A percentile compares a stretch with the other conserved stretches of the same genome.
Evolutionary conservation across 2,888 invertebrate species (phyloP).

Genomic region (Drosophila acutilabella): DNA sequence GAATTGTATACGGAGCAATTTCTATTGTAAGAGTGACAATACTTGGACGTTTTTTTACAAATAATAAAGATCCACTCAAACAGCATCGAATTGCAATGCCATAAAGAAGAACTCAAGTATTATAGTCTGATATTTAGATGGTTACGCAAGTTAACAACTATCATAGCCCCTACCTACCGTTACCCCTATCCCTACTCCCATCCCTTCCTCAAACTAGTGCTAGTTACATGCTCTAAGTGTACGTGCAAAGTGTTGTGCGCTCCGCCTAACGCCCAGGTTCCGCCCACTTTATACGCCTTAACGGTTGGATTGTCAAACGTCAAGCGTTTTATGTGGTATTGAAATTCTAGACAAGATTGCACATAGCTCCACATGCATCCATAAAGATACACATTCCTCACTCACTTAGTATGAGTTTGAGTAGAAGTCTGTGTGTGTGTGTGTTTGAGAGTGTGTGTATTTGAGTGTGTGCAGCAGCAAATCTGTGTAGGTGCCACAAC

Average conservation of each 20-base stretch:
- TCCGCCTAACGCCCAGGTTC: not conserved
- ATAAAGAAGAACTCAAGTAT: constrained; percentile 24
- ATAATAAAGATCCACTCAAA: constrained; percentile 28
- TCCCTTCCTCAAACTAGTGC: not conserved
- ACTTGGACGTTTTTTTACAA: not conserved
- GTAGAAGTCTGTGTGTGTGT: not conserved
- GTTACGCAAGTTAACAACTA: constrained; percentile 37
- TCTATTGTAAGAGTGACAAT: constrained; percentile 20
- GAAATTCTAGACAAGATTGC: constrained; percentile 66
- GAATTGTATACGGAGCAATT: constrained; percentile 23
- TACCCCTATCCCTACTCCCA: not conserved
- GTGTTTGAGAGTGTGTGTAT: not conserved
- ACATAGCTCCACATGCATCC: constrained; percentile 31
- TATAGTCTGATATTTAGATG: constrained; percentile 43
- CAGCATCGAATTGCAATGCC: constrained; percentile 27
- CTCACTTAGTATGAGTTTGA: constrained; percentile 3
- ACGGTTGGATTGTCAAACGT: constrained; percentile 62
- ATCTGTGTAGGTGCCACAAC: too few species aligned
- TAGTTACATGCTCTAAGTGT: not conserved
- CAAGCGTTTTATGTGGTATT: constrained; percentile 66
- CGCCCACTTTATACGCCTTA: constrained; percentile 36
- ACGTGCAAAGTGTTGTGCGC: constrained; percentile 28
- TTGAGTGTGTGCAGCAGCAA: too few species aligned
- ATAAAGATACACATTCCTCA: not conserved
- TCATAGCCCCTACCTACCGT: not conserved